A percentile compares a stretch with the other conserved stretches of the same genome.
phyloP scores from a whole-genome alignment of 2,888 invertebrate genomes.

The Ernsta delagoae region DNA sequence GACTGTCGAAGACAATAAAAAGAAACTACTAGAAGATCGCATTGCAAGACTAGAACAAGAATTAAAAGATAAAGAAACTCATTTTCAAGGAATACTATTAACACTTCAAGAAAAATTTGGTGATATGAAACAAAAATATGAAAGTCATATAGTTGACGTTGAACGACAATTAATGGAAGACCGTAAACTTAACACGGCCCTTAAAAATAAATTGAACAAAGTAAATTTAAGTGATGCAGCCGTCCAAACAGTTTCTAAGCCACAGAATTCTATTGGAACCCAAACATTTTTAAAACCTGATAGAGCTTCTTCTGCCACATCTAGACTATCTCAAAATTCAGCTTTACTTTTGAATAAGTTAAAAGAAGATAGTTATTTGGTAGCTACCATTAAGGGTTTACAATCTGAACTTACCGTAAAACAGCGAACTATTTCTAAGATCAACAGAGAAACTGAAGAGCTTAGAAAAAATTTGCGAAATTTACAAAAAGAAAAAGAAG shows the following conservation, averaged over 20 bases:
- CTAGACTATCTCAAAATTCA: constrained; percentile 83
- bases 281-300: constrained; percentile 72
- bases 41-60: constrained; percentile 89
- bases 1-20: constrained; percentile 81
- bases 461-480: constrained; percentile 90
- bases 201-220: constrained; percentile 83
- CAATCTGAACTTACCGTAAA: constrained; percentile 90
- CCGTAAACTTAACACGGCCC: constrained; percentile 73
- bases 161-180: constrained; percentile 86
- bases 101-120: constrained; percentile 91
- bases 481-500: constrained; percentile 91
- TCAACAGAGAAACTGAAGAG: constrained; percentile 91
- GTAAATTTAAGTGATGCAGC: constrained; percentile 62
- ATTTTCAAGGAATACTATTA: constrained; percentile 88
- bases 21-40: constrained; percentile 88
- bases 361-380: constrained; percentile 90
- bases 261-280: constrained; percentile 56
- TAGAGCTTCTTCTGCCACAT: constrained; percentile 76
- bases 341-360: constrained; percentile 75
- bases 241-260: constrained; percentile 77
- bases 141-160: constrained; percentile 89
- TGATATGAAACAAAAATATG: constrained; percentile 91
- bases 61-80: constrained; percentile 88
- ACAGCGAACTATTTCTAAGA: constrained; percentile 88
- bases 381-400: constrained; percentile 92